These are phyloP conservation scores for Drosophila sechellia DNA, from an alignment of 1,140 invertebrate species.

Conservation along the genomic window DNA sequence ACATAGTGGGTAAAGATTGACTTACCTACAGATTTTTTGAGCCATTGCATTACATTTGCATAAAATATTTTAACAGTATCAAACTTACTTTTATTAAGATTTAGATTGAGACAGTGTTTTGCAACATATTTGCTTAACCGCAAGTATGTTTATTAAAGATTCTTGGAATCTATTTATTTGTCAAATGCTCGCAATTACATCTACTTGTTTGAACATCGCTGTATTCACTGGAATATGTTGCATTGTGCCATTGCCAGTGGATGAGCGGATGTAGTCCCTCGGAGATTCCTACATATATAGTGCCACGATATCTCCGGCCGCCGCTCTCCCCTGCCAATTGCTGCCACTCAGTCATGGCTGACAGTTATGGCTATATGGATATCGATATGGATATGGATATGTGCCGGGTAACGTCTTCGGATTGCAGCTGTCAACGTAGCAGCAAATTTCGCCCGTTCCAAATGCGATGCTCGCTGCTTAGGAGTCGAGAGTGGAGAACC, in stretches of 20 bases:
- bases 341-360: conserved; percentile 62
- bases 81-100: too few species aligned
- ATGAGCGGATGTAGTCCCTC: conserved; percentile 26
- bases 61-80: too few species aligned
- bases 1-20: too few species aligned
- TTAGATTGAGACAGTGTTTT: too few species aligned
- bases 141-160: neutral
- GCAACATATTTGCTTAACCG: too few species aligned
- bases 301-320: conserved; percentile 19
- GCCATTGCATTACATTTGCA: too few species aligned
- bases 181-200: neutral
- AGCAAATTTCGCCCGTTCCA: conserved; percentile 60
- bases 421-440: conserved; percentile 72
- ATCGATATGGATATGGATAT: conserved; percentile 46
- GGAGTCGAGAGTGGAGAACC: conserved; percentile 20
- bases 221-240: conserved; percentile 18
- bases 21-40: too few species aligned
- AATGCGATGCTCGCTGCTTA: conserved; percentile 48
- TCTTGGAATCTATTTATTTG: neutral
- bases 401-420: conserved; percentile 60
- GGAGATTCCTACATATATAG: conserved; percentile 13
- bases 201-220: neutral
- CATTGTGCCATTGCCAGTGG: conserved; percentile 34
- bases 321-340: conserved; percentile 39
- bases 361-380: conserved; percentile 65